Percentiles rank a stretch among this genome's conserved stretches.
Evolutionary conservation across 2,113 vertebrate genomes (phyloP).

Genomic region (Entelurus aequoreus): DNA sequence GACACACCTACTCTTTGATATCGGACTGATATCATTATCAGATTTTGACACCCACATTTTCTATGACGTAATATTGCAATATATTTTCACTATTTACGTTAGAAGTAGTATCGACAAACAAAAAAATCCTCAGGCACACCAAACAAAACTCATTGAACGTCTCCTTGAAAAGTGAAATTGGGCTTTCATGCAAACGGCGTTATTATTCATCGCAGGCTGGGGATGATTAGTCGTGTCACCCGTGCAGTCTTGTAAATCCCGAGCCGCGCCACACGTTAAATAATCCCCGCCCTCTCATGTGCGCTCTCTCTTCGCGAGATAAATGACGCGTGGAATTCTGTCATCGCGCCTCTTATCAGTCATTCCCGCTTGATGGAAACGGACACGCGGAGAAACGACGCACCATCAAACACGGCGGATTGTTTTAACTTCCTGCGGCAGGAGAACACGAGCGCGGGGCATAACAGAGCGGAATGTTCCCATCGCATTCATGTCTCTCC

Average conservation of each 20-base stretch:
- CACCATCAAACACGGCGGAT: conserved; percentile 9
- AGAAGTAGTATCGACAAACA: too few relatives aligned
- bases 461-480: not conserved
- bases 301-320: conserved; percentile 13
- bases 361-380: conserved; percentile 16
- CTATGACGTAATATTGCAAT: too few relatives aligned
- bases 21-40: too few relatives aligned
- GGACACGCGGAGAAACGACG: conserved; percentile 1
- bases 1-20: too few relatives aligned
- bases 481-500: not conserved
- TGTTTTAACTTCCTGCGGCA: conserved; percentile 9
- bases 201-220: not conserved
- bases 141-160: conserved; percentile 1
- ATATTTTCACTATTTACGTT: too few relatives aligned
- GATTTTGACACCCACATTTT: too few relatives aligned
- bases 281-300: conserved; percentile 39
- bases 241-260: conserved; percentile 37
- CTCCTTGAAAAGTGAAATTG: conserved; percentile 48
- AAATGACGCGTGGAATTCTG: conserved; percentile 31
- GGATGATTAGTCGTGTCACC: conserved; percentile 11
- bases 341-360: conserved; percentile 34
- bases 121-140: not conserved
- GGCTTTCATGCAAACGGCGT: not conserved
- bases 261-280: conserved; percentile 14
- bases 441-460: not conserved